Conservation (phyloP, 2,797 vertebrate species). For the Toxotes lorentzi region DNA sequence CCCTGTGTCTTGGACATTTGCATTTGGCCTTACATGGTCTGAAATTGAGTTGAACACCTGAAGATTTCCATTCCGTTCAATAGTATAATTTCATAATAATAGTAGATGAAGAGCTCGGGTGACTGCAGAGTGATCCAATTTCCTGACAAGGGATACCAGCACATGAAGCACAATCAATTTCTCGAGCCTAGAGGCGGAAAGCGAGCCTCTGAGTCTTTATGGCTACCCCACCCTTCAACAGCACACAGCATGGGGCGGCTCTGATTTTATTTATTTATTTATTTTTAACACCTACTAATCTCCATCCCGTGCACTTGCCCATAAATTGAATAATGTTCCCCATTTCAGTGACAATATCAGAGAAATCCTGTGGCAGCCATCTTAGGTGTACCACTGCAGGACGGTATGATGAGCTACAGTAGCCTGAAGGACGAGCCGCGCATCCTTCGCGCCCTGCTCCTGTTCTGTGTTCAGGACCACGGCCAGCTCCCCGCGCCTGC, state of each 20-base stretch:
- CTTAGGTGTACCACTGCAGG: slow-evolving; percentile 75
- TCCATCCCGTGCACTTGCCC: slow-evolving; percentile 26
- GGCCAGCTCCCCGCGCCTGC: slow-evolving; percentile 78
- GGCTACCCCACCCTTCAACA: slow-evolving; percentile 46
- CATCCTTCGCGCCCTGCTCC: slow-evolving; percentile 43
- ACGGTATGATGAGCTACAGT: slow-evolving; percentile 39
- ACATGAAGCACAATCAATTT: slow-evolving; percentile 64
- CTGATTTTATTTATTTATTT: background rate
- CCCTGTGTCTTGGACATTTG: background rate
- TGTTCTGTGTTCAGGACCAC: slow-evolving; percentile 77
- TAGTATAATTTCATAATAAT: too few relatives aligned
- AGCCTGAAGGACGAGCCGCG: slow-evolving; percentile 28
- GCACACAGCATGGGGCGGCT: background rate
- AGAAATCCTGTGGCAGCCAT: slow-evolving; percentile 78
- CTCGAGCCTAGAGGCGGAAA: slow-evolving; percentile 27
- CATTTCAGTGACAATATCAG: slow-evolving; percentile 61
- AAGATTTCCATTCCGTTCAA: background rate
- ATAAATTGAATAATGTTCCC: slow-evolving; percentile 47
- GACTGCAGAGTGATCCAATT: slow-evolving; percentile 30
- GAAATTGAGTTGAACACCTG: background rate
- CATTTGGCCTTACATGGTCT: background rate
- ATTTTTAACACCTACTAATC: slow-evolving; percentile 26
- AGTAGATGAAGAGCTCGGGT: slow-evolving; percentile 14
- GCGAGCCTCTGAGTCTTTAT: slow-evolving; percentile 22
- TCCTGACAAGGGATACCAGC: slow-evolving; percentile 41